These are phyloP conservation scores for Leptogaster cylindrica DNA, from an alignment of 2,888 invertebrate genomes.

Conservation along the genomic window DNA sequence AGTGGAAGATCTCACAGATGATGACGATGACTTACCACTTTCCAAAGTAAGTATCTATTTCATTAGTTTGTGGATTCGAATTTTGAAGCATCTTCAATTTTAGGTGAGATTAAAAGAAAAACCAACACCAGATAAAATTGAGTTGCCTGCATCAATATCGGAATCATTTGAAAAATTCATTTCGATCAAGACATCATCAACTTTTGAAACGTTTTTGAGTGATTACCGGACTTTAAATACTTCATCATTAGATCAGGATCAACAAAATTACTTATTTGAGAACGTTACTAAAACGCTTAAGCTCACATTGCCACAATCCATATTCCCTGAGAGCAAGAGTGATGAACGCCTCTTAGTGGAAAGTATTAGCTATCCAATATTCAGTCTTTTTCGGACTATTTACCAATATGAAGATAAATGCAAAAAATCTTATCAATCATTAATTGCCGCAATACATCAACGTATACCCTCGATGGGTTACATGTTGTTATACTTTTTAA, in stretches of 20 bases:
- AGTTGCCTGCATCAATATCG: constrained; percentile 58
- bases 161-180: constrained; percentile 61
- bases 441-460: constrained; percentile 80
- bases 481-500: constrained; percentile 86
- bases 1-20: constrained; percentile 61
- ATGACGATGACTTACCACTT: constrained; percentile 75
- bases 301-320: constrained; percentile 58
- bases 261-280: constrained; percentile 60
- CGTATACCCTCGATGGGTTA: constrained; percentile 81
- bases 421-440: constrained; percentile 77
- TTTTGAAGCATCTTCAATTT: constrained; percentile 27
- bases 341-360: constrained; percentile 71
- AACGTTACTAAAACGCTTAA: constrained; percentile 58
- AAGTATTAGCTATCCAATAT: constrained; percentile 82
- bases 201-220: constrained; percentile 59
- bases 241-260: constrained; percentile 58
- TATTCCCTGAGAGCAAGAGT: constrained; percentile 66
- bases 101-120: constrained; percentile 62
- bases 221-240: constrained; percentile 58
- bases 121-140: constrained; percentile 59
- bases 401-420: constrained; percentile 77
- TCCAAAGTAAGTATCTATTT: constrained; percentile 74
- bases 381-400: constrained; percentile 85
- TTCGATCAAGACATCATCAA: constrained; percentile 56
- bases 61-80: background rate